Evolutionary conservation across 2,797 vertebrate genomes (phyloP), one percentile per base, ranked within the genome.

Genomic region (Falco peregrinus): DNA sequence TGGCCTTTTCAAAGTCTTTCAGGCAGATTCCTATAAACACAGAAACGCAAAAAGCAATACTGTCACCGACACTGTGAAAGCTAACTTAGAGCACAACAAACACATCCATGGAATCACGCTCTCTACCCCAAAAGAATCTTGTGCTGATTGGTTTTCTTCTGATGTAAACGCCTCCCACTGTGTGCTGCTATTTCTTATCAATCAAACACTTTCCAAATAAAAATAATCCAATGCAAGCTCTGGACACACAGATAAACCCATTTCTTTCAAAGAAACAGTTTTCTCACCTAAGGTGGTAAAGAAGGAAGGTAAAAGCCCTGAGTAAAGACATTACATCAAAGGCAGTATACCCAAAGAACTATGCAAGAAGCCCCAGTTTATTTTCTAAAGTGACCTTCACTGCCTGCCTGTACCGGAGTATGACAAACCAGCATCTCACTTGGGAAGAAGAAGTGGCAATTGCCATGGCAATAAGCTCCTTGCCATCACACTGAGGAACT

Each of bases 51-150:
- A 82, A 89, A 70, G 39, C 63, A 65, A 12, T 15, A 63, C 14
- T 77, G 65, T 70, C 53, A 74, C 14, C n/a, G 39, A 77, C 51
- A 68, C 31, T 70, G 60, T 26, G 25, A 68, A 76, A 73, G 14
- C 6, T 24, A 68, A 57, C 57, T 41, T 60, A 26, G 5, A 57
- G 43, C 57, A 78, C 10, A 47, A 37, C 7, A 84, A 71, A 61
- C 0, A 0, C 21, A 60, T 17, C 61, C 10, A 19, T 0, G 5
- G 47, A 61, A 63, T 67, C 35, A n/a, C 0, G 6, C 18, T 82
- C 84, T 24, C 4, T 16, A 48, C 14, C 12, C 10, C 20, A 6
- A 26, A 76, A 45, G 83, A 56, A 26, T 16, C 35, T 60, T 24
- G 17, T 65, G 19, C 21, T 56, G 20, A 64, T 10, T 61, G 0